phyloP scores from a whole-genome alignment of 2,797 vertebrate species.

The Acipenser ruthenus region DNA sequence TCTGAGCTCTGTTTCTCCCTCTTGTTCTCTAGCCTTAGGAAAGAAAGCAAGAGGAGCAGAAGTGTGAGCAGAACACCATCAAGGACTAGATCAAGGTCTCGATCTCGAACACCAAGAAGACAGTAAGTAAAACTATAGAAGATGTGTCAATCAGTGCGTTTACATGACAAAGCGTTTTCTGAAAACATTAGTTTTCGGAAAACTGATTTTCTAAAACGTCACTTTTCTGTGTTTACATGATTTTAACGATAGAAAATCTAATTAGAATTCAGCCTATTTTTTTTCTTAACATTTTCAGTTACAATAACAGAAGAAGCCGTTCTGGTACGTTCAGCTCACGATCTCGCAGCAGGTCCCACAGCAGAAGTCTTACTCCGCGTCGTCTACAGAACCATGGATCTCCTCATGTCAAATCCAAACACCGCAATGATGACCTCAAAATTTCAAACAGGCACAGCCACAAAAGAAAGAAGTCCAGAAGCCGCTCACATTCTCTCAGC shows the following conservation, averaged over 20 bases:
- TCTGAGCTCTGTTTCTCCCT: too few relatives aligned
- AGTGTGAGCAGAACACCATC: slow-evolving; percentile 81
- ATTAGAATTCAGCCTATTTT: not conserved
- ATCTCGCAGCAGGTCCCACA: slow-evolving; percentile 88
- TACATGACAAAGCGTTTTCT: too few relatives aligned
- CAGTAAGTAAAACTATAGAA: slow-evolving; percentile 68
- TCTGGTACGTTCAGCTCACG: slow-evolving; percentile 95
- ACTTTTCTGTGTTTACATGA: too few relatives aligned
- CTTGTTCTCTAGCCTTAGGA: slow-evolving; percentile 66
- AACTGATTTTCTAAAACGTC: too few relatives aligned
- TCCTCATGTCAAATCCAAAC: slow-evolving; percentile 83
- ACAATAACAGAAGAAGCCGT: slow-evolving; percentile 87
- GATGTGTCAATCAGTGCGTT: not conserved
- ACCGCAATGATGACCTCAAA: slow-evolving; percentile 80
- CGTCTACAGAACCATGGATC: slow-evolving; percentile 76
- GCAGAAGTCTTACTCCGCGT: slow-evolving; percentile 82
- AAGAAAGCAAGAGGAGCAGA: slow-evolving; percentile 84
- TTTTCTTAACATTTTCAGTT: slow-evolving; percentile 53
- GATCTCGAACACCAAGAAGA: slow-evolving; percentile 80
- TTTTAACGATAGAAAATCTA: too few relatives aligned
- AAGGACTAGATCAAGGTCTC: slow-evolving; percentile 79
- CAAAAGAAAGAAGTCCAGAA: slow-evolving; percentile 84
- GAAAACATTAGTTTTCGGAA: too few relatives aligned
- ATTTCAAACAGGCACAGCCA: slow-evolving; percentile 76
- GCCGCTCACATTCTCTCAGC: slow-evolving; percentile 76